Conservation (phyloP, 2,113 vertebrate species). For the Indicator maculatus region DNA sequence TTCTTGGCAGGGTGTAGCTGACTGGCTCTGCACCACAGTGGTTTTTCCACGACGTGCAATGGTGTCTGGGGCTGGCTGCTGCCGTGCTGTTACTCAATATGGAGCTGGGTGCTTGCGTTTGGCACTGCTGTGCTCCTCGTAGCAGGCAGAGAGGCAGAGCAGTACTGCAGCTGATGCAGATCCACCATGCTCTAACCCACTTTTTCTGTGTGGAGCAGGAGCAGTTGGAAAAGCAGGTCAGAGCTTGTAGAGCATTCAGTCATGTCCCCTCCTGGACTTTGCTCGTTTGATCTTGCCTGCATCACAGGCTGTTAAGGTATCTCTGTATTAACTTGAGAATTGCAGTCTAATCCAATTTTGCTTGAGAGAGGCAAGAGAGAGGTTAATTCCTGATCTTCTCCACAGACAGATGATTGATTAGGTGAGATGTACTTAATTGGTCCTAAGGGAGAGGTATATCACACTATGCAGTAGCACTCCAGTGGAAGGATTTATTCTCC, state of each 20-base stretch:
- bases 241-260: background rate
- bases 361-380: background rate
- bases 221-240: background rate
- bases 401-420: background rate
- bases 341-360: background rate
- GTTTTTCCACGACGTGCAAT: constrained; percentile 23
- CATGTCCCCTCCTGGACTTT: background rate
- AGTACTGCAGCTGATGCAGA: rapidly evolving
- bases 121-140: background rate
- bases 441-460: background rate
- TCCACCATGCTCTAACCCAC: rapidly evolving
- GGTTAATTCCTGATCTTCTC: constrained; percentile 6
- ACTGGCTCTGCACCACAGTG: background rate
- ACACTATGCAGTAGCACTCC: background rate
- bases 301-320: background rate
- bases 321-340: background rate
- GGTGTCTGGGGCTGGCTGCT: background rate
- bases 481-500: background rate
- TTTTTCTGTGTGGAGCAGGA: background rate
- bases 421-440: background rate
- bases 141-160: background rate
- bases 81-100: rapidly evolving
- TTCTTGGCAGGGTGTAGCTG: background rate
- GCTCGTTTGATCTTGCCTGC: rapidly evolving
- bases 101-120: background rate